Evolutionary conservation across 2,113 vertebrate genomes (phyloP).

Genomic region (Indicator indicator): DNA sequence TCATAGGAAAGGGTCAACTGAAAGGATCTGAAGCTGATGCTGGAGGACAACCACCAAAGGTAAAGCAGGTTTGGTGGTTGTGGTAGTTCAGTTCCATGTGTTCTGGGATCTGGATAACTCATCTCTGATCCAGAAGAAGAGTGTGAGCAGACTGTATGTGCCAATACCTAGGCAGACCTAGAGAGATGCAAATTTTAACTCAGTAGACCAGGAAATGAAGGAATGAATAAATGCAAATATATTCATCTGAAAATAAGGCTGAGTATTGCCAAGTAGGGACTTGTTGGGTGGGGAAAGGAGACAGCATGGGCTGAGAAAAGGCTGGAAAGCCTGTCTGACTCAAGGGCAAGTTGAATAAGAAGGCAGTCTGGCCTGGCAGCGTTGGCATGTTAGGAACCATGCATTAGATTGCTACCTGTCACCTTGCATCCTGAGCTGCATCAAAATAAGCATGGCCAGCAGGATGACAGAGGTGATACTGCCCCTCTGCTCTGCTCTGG

Average conservation of each 20-base stretch:
- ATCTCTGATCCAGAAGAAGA: neutral
- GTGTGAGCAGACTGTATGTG: neutral
- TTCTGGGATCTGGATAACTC: neutral
- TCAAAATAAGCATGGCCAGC: too few species aligned
- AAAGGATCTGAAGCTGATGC: neutral
- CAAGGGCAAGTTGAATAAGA: neutral
- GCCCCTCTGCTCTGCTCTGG: too few species aligned
- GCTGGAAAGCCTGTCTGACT: neutral
- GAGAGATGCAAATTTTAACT: slow-evolving; percentile 32
- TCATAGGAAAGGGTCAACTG: neutral
- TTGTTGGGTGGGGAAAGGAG: neutral
- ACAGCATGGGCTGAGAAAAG: neutral
- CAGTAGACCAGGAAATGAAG: slow-evolving; percentile 37
- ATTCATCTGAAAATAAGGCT: slow-evolving; percentile 33
- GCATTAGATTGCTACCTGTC: neutral
- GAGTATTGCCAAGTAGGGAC: neutral
- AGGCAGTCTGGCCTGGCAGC: neutral
- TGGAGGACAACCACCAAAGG: neutral
- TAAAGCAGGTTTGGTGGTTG: neutral
- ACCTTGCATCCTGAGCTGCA: neutral
- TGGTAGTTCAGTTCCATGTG: neutral
- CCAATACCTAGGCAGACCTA: neutral
- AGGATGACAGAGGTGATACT: too few species aligned
- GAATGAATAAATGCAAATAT: slow-evolving; percentile 40
- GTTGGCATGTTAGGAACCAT: neutral